Base-by-base conservation (phyloP, 2,888 invertebrate species). In the Cyrtodaria siliqua region DNA sequence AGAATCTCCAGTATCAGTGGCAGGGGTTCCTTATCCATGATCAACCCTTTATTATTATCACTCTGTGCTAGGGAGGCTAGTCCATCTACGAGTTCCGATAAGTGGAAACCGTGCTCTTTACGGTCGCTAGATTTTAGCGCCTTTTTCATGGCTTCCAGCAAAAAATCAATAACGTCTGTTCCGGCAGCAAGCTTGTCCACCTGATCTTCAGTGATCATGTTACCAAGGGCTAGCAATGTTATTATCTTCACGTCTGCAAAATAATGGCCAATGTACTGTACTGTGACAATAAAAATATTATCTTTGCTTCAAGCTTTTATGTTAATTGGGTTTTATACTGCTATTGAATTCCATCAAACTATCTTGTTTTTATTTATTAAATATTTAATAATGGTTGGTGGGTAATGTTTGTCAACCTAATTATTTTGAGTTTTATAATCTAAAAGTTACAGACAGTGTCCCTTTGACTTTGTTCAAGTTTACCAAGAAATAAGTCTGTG, bases 191-290 rank as follows among this genome's bases (percentile, higher is more conserved):
- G 68, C 14, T 83, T 67, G n/a, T 83, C 68, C 14, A 86, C 87
- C 16, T 85, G 77, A 29, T 89, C 86, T 57, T 88, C 88, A 57
- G 85, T 84, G 18, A 89, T 84, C 50, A 89, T 84, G 70, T 87
- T 82, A 2, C 87, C 83, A 29, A 88, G 55, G 6, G 86, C 86
- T 55, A 89, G 64, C 2, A 89, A 69, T 1, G 86, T 83, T 16
- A 87, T 64, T 63, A 87, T 78, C 57, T 87, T 88, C 0, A 88
- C 80, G 59, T 83, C 89, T 89, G 78, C 18, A 77, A 69, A 49
- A 57, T n/a, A n/a, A n/a, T n/a, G n/a, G n/a, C n/a, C n/a, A n/a
- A n/a, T n/a, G n/a, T n/a, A n/a, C n/a, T n/a, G n/a, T n/a, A n/a
- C n/a, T n/a, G n/a, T n/a, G n/a, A n/a, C n/a, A n/a, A n/a, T n/a